phyloP scores from a whole-genome alignment of 2,797 vertebrate species.

The Mareca strepera region DNA sequence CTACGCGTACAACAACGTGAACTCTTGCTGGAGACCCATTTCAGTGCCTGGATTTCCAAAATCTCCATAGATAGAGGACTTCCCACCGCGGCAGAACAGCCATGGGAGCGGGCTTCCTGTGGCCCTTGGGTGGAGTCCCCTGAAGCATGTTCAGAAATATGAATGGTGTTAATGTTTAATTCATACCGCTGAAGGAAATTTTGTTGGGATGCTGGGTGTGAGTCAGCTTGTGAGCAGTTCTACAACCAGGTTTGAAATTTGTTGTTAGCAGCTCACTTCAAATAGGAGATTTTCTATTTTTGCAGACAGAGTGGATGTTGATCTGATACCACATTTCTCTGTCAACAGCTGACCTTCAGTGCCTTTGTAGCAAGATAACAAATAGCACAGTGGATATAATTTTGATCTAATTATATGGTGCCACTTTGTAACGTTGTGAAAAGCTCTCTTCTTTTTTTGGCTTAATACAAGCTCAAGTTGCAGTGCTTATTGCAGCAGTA shows the following conservation, averaged over 20 bases:
- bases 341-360: accelerated
- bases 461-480: neutral
- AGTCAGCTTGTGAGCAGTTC: neutral
- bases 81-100: neutral
- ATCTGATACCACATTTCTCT: neutral
- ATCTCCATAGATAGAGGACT: neutral
- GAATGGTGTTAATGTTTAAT: neutral
- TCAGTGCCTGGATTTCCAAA: neutral
- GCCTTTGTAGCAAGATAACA: neutral
- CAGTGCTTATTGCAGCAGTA: neutral
- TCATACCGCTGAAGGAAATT: neutral
- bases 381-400: neutral
- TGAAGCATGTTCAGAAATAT: neutral
- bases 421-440: neutral
- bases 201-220: accelerated
- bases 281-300: neutral
- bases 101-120: neutral
- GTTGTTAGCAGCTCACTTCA: neutral
- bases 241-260: neutral
- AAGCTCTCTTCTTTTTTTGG: neutral
- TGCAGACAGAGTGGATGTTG: neutral
- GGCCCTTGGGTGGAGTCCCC: neutral
- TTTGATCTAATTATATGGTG: neutral
- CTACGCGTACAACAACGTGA: accelerated
- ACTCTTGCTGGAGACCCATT: neutral